These are phyloP conservation scores for Scotopteryx bipunctaria DNA, from an alignment of 2,888 invertebrate genomes.

Conservation along the genomic window DNA sequence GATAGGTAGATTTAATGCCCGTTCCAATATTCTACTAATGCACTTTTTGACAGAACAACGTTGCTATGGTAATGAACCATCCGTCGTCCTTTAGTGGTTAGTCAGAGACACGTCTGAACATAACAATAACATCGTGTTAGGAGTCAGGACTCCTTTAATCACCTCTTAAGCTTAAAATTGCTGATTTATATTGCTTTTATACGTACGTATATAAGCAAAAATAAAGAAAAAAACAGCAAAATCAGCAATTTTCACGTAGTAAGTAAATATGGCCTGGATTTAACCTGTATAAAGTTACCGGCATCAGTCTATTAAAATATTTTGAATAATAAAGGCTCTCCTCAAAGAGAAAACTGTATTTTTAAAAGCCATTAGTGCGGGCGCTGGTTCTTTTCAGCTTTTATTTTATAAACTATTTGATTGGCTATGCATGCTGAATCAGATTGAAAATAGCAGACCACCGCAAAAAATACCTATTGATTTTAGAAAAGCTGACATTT, in stretches of 20 bases:
- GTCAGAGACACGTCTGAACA: too few species aligned
- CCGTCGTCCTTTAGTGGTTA: too few species aligned
- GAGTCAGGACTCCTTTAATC: too few species aligned
- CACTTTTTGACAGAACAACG: too few species aligned
- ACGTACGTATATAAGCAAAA: too few species aligned
- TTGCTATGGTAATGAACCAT: too few species aligned
- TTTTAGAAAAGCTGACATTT: conserved; percentile 6
- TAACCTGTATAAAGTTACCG: conserved; percentile 34
- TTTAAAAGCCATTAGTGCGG: conserved; percentile 60
- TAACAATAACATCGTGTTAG: too few species aligned
- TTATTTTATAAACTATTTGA: conserved; percentile 43
- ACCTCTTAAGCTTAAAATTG: too few species aligned
- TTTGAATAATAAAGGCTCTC: conserved; percentile 56
- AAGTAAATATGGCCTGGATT: conserved; percentile 34
- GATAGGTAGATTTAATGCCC: too few species aligned
- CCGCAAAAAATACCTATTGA: conserved; percentile 10
- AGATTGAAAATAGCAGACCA: conserved; percentile 9
- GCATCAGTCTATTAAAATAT: conserved; percentile 57
- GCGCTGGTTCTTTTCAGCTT: conserved; percentile 39
- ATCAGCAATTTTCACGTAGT: background rate
- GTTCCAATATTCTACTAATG: too few species aligned
- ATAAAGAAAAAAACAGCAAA: background rate
- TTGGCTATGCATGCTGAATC: conserved; percentile 43
- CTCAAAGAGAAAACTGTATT: conserved; percentile 53
- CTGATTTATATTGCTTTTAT: too few species aligned